These are phyloP conservation scores for Propsilocerus akamusi DNA, from an alignment of 1,140 invertebrate genomes.

Conservation along the genomic window DNA sequence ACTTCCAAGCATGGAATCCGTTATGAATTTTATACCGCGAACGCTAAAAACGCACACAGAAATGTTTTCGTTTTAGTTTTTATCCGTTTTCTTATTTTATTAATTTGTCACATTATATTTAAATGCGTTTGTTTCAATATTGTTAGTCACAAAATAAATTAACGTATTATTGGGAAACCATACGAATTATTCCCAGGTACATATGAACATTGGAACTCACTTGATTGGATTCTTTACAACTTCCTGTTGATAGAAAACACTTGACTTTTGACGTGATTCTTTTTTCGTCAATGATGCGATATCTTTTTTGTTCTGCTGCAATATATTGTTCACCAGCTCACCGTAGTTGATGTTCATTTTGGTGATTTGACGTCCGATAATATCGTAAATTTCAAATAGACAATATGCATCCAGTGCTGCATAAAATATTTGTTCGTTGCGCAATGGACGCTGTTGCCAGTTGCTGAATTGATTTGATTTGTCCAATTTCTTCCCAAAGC, in stretches of 20 bases:
- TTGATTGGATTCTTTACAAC: conserved; percentile 10
- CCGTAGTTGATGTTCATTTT: conserved; percentile 29
- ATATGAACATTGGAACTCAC: conserved; percentile 5
- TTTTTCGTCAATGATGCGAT: neutral
- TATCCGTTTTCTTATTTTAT: neutral
- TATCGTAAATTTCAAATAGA: conserved; percentile 48
- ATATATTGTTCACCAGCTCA: conserved; percentile 30
- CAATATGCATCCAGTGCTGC: conserved; percentile 68
- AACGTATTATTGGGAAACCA: neutral
- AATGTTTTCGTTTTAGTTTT: neutral
- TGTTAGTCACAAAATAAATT: neutral
- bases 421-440: conserved; percentile 52
- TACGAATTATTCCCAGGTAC: neutral
- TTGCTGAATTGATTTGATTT: conserved; percentile 73
- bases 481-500: conserved; percentile 48
- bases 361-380: conserved; percentile 26
- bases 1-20: conserved; percentile 32
- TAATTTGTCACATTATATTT: neutral
- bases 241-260: no score
- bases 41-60: conserved; percentile 6
- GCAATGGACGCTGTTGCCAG: conserved; percentile 60
- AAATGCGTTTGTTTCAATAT: neutral
- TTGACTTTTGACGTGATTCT: conserved; percentile 11
- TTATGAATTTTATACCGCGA: conserved; percentile 26
- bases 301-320: conserved; percentile 11